phyloP scores from a whole-genome alignment of 2,113 vertebrate species.

The Heterotilapia buettikoferi region DNA sequence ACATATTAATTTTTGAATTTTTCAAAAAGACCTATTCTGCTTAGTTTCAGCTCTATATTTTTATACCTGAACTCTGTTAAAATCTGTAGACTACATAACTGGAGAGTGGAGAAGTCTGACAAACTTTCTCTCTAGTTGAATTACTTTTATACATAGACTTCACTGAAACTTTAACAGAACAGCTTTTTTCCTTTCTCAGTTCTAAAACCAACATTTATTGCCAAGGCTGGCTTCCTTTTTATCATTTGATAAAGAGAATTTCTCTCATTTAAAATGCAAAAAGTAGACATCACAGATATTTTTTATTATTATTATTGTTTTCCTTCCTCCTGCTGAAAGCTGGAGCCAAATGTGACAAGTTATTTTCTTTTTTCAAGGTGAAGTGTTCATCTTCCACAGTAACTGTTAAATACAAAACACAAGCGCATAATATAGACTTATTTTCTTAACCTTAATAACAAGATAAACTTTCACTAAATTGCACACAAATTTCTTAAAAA shows the following conservation, averaged over 20 bases:
- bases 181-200: background rate
- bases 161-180: background rate
- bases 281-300: background rate
- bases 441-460: background rate
- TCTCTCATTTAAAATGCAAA: background rate
- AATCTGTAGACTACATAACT: no score
- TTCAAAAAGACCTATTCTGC: no score
- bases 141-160: background rate
- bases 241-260: background rate
- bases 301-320: background rate
- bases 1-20: no score
- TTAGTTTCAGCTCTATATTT: no score
- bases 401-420: background rate
- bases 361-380: background rate
- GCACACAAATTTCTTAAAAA: background rate
- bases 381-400: background rate
- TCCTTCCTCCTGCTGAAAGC: background rate
- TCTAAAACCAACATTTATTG: background rate
- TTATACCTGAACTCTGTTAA: no score
- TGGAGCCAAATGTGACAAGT: background rate
- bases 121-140: background rate
- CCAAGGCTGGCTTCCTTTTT: background rate
- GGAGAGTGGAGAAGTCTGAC: background rate
- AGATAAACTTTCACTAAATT: background rate
- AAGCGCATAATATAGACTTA: background rate